A percentile compares a stretch with the other conserved stretches of the same genome.
Evolutionary conservation across 2,888 invertebrate genomes (phyloP).

Genomic region (Halictus ligatus): DNA sequence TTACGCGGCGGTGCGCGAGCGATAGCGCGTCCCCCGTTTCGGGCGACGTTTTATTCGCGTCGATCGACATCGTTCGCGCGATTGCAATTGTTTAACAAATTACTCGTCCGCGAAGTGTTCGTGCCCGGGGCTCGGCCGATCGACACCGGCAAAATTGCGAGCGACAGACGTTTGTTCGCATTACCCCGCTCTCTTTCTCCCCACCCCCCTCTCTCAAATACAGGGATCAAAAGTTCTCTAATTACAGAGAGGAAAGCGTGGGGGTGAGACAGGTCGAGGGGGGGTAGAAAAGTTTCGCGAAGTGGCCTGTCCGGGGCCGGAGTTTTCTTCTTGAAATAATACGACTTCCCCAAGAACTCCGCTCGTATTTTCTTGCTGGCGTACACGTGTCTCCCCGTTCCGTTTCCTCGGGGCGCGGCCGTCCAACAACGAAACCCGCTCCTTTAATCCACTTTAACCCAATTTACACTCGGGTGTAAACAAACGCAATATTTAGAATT

Average conservation of each 20-base stretch:
- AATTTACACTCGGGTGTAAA: neutral
- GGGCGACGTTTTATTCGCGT: neutral
- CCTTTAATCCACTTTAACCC: conserved; percentile 3
- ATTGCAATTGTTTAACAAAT: neutral
- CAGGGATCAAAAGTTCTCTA: conserved; percentile 54
- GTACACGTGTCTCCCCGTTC: conserved; percentile 33
- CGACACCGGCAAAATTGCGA: conserved; percentile 12
- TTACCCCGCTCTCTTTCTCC: conserved; percentile 7
- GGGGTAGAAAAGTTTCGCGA: conserved; percentile 40
- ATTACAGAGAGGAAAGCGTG: conserved; percentile 28
- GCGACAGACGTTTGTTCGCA: conserved; percentile 31
- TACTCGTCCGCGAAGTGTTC: neutral
- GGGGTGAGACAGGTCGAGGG: conserved; percentile 1
- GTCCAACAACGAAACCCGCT: neutral
- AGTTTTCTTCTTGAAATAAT: conserved; percentile 58
- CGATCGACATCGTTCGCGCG: neutral
- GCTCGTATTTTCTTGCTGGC: conserved; percentile 37
- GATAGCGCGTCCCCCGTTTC: neutral
- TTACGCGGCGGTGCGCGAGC: neutral
- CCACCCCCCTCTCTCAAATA: neutral
- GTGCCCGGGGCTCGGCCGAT: neutral
- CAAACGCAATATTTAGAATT: neutral
- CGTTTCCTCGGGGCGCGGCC: conserved; percentile 6
- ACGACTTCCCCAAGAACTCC: conserved; percentile 37
- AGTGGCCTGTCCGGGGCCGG: conserved; percentile 24